Evolutionary conservation across 1,140 invertebrate species (phyloP).

Genomic region (Trypoxylus dichotomus): DNA sequence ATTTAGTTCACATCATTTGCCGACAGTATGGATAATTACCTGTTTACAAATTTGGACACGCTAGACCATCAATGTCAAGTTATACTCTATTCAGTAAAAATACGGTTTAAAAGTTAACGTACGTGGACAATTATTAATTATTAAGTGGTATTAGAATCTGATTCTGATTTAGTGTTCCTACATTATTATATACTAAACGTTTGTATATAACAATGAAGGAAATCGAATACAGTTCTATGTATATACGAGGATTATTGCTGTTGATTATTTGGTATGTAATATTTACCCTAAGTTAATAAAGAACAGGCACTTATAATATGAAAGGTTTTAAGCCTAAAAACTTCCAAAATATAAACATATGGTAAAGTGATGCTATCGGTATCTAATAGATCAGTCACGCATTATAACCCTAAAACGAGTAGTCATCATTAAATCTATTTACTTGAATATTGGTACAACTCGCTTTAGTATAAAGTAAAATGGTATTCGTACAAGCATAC

Average conservation of each 20-base stretch:
- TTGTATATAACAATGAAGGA: not conserved
- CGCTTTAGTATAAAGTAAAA: no score
- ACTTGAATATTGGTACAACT: no score
- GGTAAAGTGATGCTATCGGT: not conserved
- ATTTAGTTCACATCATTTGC: slow-evolving; percentile 11
- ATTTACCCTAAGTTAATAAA: no score
- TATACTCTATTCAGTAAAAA: not conserved
- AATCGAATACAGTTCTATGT: not conserved
- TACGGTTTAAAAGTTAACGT: not conserved
- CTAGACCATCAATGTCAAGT: slow-evolving; percentile 13
- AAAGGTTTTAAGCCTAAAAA: not conserved
- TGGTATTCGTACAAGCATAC: no score
- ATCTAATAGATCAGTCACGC: no score
- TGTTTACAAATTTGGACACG: slow-evolving; percentile 8
- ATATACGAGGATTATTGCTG: not conserved
- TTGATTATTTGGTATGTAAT: not conserved
- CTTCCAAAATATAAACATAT: not conserved
- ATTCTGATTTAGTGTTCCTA: no score
- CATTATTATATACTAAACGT: not conserved
- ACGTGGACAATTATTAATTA: not conserved
- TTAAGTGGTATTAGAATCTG: no score
- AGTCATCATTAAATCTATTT: no score
- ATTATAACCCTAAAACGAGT: no score
- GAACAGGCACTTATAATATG: not conserved
- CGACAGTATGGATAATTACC: slow-evolving; percentile 19